A percentile compares a stretch with the other conserved stretches of the same genome.
These are phyloP conservation scores for Boulengerochromis microlepis DNA, from an alignment of 2,113 vertebrate genomes.

Conservation along the genomic window DNA sequence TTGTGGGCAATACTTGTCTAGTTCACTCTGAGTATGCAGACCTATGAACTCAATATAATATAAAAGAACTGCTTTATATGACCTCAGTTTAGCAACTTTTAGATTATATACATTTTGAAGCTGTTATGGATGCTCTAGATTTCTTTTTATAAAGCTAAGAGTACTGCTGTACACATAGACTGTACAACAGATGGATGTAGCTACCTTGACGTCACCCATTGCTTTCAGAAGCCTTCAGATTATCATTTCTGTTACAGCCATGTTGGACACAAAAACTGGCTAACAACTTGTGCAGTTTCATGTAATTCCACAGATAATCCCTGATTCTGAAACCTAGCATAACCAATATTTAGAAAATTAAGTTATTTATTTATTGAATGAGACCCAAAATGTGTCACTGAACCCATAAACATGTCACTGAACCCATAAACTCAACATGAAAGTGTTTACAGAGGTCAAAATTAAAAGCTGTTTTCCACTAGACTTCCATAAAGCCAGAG, in stretches of 20 bases:
- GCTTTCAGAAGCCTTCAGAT: not conserved
- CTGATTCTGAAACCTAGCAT: not conserved
- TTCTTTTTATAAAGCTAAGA: not conserved
- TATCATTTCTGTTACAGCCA: not conserved
- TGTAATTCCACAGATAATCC: not conserved
- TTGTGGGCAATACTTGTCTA: not conserved
- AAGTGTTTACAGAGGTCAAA: not conserved
- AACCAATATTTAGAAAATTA: not conserved
- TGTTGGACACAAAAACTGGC: accelerated
- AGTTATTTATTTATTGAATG: not conserved
- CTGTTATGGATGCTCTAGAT: not conserved
- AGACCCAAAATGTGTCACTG: not conserved
- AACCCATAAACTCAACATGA: not conserved
- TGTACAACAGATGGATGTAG: not conserved
- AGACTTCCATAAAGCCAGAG: not conserved
- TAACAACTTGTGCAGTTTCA: not conserved
- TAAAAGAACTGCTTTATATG: not conserved
- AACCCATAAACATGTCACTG: not conserved
- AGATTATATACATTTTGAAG: not conserved
- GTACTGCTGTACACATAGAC: accelerated
- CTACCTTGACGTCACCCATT: accelerated
- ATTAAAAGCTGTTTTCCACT: not conserved
- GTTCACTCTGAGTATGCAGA: not conserved
- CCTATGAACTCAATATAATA: not conserved
- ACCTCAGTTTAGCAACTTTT: accelerated